Evolutionary conservation across 2,113 vertebrate genomes (phyloP).

Genomic region (Microcebus tavaratra): DNA sequence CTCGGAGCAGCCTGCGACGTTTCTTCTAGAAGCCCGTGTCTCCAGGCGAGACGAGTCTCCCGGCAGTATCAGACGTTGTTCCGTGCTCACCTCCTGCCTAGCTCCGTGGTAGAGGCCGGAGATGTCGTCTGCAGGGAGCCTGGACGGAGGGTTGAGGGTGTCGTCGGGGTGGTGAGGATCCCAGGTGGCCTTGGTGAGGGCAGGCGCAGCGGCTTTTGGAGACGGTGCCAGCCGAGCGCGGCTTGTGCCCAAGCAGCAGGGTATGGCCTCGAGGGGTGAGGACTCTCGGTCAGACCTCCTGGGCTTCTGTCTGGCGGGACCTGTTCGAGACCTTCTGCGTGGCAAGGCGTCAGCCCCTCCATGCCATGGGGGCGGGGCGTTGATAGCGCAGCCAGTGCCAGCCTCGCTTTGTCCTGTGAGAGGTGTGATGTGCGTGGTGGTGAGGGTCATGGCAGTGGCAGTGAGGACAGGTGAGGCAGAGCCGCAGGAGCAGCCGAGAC

Average conservation of each 20-base stretch:
- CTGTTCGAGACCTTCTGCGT: too few species aligned
- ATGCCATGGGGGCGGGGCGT: too few species aligned
- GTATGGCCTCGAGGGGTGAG: not conserved
- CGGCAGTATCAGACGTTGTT: not conserved
- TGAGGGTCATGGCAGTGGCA: not conserved
- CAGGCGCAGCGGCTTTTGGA: not conserved
- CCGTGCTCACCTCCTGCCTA: not conserved
- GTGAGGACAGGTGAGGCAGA: not conserved
- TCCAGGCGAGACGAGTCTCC: not conserved
- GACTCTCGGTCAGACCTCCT: too few species aligned
- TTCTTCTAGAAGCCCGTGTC: not conserved
- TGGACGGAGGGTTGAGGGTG: not conserved
- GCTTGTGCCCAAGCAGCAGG: not conserved
- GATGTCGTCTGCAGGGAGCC: not conserved
- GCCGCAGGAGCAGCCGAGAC: not conserved
- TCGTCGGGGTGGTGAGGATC: not conserved
- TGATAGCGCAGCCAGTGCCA: not conserved
- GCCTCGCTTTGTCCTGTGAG: not conserved
- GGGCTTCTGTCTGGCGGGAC: not conserved
- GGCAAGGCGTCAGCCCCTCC: fast-evolving
- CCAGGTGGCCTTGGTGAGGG: too few species aligned
- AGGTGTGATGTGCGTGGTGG: not conserved
- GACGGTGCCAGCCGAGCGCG: too few species aligned
- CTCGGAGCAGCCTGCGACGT: not conserved
- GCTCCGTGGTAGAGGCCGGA: too few species aligned